Evolutionary conservation across 2,888 invertebrate genomes (phyloP), one percentile per base, ranked within the genome.

Genomic region (Himalopsyche anomala): DNA sequence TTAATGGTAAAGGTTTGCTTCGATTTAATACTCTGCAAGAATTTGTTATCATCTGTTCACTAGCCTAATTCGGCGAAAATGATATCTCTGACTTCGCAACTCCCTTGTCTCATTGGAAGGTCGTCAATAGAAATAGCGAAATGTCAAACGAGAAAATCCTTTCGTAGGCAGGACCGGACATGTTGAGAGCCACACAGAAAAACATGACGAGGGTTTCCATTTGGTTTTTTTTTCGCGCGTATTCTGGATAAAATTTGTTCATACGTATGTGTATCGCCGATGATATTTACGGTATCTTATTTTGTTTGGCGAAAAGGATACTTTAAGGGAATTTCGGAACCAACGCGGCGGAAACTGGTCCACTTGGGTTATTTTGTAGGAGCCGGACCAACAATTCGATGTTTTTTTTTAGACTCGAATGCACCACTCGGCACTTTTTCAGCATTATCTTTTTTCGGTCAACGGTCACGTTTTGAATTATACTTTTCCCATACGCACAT

Each of bases 231-330:
- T 85, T 82, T 81, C 82, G 80, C 79, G 51, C 81, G 81, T 82
- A 54, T 85, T 81, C 79, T 79, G 85, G 74, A 85, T 62, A 85
- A 85, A 51, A 82, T 85, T 85, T 28, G 19, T 55, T 42, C 55
- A 38, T 56, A 56, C 38, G 56, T 84, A 69, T 74, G 51, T 79
- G 85, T 40, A 55, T 45, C 62, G 56, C 28, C 40, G 81, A 82
- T 82, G 51, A 82, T 82, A 82, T 85, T 82, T 85, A 85, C 85
- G 82, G 69, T 40, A 51, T 82, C 85, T 82, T 85, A 82, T 85
- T 85, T 85, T 55, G 85, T 55, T 84, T 62, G 51, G 62, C n/a
- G 82, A 51, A 85, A 85, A 51, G 85, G 85, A 80, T 82, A 82
- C 40, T 40, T 38, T 62, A 62, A 62, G 15, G 42, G 62, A 84